A percentile compares a stretch with the other conserved stretches of the same genome.
Evolutionary conservation across 2,888 invertebrate species (phyloP).

Genomic region (Chrysomela aeneicollis): DNA sequence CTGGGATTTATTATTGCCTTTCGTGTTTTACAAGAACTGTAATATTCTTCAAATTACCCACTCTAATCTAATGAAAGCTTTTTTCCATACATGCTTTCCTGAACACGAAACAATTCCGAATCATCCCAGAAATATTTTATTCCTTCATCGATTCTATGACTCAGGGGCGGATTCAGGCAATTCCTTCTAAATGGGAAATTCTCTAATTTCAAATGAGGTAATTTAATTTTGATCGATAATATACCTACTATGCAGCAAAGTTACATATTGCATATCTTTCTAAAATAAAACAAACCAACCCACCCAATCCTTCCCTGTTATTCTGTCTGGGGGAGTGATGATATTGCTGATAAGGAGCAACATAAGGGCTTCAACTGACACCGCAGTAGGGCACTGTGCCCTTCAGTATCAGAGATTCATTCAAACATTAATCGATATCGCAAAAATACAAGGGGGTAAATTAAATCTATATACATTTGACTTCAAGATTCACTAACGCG

Average conservation of each 20-base stretch:
- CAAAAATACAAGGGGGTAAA: not conserved
- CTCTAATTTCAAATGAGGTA: too few species aligned
- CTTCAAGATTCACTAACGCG: too few species aligned
- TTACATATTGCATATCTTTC: too few species aligned
- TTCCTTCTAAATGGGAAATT: too few species aligned
- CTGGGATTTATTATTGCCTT: slow-evolving; percentile 51
- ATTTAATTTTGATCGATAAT: too few species aligned
- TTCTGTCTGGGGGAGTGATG: slow-evolving; percentile 23
- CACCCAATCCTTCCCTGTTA: not conserved
- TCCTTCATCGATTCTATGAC: slow-evolving; percentile 30
- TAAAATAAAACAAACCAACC: not conserved
- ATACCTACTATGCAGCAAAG: too few species aligned
- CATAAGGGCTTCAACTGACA: slow-evolving; percentile 33
- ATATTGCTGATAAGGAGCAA: slow-evolving; percentile 16
- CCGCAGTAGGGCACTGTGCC: slow-evolving; percentile 36
- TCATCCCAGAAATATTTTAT: slow-evolving; percentile 37
- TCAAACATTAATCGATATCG: slow-evolving; percentile 23
- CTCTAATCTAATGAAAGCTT: slow-evolving; percentile 45
- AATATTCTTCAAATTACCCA: slow-evolving; percentile 46
- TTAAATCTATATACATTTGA: too few species aligned
- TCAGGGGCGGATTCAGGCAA: slow-evolving; percentile 1
- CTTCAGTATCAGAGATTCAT: slow-evolving; percentile 18
- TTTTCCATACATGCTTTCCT: slow-evolving; percentile 41
- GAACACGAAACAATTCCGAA: slow-evolving; percentile 35
- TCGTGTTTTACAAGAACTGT: slow-evolving; percentile 46